These are phyloP conservation scores for Arremon brunneinucha DNA, from an alignment of 2,797 vertebrate genomes.

Conservation along the genomic window DNA sequence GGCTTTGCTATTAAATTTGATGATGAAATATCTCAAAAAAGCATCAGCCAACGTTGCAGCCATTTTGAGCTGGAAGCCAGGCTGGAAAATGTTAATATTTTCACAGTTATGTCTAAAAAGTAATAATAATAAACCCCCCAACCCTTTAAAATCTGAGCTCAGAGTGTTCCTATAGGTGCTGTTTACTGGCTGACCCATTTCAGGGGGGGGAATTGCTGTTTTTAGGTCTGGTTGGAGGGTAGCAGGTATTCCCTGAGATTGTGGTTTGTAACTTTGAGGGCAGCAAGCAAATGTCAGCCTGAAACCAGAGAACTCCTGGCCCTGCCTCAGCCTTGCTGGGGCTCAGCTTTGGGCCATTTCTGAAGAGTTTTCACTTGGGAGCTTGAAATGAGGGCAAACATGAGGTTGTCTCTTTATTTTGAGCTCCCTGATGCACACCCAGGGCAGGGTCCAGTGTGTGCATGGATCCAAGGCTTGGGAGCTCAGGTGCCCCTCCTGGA, in stretches of 20 bases:
- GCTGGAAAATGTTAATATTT: neutral
- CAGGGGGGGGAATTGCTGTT: neutral
- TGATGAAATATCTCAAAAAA: neutral
- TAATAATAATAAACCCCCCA: neutral
- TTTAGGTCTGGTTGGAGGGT: neutral
- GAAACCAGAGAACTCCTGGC: neutral
- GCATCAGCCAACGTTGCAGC: neutral
- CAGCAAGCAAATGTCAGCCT: fast-evolving
- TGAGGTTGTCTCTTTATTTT: fast-evolving
- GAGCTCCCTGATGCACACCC: neutral
- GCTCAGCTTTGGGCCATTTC: neutral
- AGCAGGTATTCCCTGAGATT: neutral
- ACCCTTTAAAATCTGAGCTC: neutral
- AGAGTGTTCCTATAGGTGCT: neutral
- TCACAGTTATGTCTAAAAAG: neutral
- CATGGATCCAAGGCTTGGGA: neutral
- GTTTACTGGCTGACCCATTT: neutral
- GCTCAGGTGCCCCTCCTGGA: neutral
- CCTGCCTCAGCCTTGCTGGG: neutral
- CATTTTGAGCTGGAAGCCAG: neutral
- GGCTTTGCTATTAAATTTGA: neutral
- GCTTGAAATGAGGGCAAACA: neutral
- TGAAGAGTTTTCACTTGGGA: neutral
- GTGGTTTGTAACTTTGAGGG: neutral
- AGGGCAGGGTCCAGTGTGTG: fast-evolving